Evolutionary conservation across 2,888 invertebrate species (phyloP), one percentile per base, ranked within the genome.

Genomic region (Glyphotaelius pellucidus): DNA sequence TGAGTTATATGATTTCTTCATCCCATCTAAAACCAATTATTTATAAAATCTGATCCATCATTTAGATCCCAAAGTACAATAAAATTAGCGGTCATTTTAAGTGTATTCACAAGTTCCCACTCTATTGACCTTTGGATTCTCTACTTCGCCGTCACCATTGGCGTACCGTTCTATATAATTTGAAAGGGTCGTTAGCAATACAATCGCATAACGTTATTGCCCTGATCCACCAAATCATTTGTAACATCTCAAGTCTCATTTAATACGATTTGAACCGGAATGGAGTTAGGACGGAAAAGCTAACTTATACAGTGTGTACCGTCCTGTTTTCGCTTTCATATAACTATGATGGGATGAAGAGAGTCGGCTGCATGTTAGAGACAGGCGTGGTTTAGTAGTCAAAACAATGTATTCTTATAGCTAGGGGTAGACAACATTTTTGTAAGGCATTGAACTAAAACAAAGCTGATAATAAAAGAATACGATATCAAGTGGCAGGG

Each of bases 141-240:
- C 32, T 25, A n/a, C 42, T 52, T 52, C 9, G 19, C 88, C 52
- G 79, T 88, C 47, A 88, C 88, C 31, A 79, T 31, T 67, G 32
- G 32, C 32, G 67, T 42, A 35, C n/a, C n/a, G 42, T 35, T 42
- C 35, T 14, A 30, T 42, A 25, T 38, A 38, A 86, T 86, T 86
- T 86, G 47, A 89, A 35, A 38, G 25, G 80, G 38, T 89, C 89
- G 89, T 89, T 89, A 89, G 38, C 81, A 30, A 38, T 67, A 89
- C 89, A 89, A 89, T 89, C 79, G 89, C 80, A 7, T 25, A 80
- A 32, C 79, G 89, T 80, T 80, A 32, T 80, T 25, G 80, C 38
- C 30, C 80, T 42, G 11, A n/a, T 89, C 80, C 11, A 31, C 79
- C 31, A 80, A 89, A 89, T 89, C 89, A 89, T 89, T 89, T 89